Base-by-base conservation (phyloP, 2,797 vertebrate genomes). In the Hybognathus amarus region DNA sequence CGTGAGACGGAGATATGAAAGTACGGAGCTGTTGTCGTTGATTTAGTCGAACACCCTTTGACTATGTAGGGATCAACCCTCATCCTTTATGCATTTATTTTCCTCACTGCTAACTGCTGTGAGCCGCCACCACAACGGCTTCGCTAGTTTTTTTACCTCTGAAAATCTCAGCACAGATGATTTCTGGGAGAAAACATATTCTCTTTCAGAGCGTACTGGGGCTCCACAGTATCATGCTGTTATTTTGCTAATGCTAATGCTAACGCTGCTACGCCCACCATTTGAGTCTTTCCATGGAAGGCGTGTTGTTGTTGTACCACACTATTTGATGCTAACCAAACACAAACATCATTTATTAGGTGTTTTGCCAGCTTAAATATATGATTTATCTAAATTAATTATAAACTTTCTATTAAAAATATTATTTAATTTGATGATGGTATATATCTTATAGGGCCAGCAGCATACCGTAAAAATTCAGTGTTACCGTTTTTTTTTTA, bases 1-100 rank as follows among this genome's bases (percentile, higher is more conserved):
- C 95, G 68, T 93, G 96, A 93, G 91, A 93, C 91, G 91, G 91
- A 94, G 95, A 94, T 96, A 94, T 93, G 95, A 93, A 91, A 94
- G 94, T 93, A 24, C 90, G 92, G 90, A 92, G 94, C 85, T 85
- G 92, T 94, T 95, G 95, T 94, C 93, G 95, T 96, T 94, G 92
- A 94, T 96, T 95, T 94, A 89, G 88, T 89, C 92, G 89, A 93
- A 91, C 92, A 91, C 90, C 88, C 87, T 89, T 89, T 87, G 89
- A 83, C 50, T 90, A 88, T 93, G 87, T 87, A 82, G 88, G 90
- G 90, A 93, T 95, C 89, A 91, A 85, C 90, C 86, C 85, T 88
- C 76, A 81, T 84, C 85, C 71, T 85, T 91, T 91, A 82, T 91
- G 90, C 87, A 86, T 92, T 91, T 90, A 87, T 90, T 87, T 90